These are phyloP conservation scores for Campylorhamphus procurvoides DNA, from an alignment of 2,113 vertebrate species.

Conservation along the genomic window DNA sequence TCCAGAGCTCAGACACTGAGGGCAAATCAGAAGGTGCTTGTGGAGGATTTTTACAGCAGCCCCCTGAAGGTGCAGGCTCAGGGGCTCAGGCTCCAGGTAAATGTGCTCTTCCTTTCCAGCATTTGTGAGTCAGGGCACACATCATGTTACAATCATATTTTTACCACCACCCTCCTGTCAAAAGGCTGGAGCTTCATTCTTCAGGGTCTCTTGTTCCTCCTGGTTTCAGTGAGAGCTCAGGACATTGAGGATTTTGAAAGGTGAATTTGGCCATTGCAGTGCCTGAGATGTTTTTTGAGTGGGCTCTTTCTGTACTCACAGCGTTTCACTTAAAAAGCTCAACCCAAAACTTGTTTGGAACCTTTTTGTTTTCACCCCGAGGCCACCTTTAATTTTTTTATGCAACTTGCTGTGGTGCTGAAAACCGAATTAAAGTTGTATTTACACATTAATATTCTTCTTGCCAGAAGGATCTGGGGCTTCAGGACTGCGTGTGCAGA, in stretches of 20 bases:
- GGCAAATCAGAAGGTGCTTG: constrained; percentile 8
- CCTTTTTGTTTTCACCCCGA: not conserved
- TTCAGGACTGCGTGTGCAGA: constrained; percentile 1
- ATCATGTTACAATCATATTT: not conserved
- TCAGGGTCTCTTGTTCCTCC: not conserved
- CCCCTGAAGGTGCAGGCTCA: not conserved
- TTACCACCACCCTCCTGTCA: not conserved
- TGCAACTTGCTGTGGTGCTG: not conserved
- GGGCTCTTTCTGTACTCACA: not conserved
- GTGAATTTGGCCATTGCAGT: not conserved
- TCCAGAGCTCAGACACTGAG: constrained; percentile 54
- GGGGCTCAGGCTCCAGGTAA: constrained; percentile 8
- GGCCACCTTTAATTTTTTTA: constrained; percentile 3
- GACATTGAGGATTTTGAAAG: not conserved
- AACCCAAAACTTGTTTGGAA: not conserved
- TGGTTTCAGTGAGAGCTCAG: not conserved
- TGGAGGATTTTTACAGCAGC: not conserved
- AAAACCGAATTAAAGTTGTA: constrained; percentile 17
- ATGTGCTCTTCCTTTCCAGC: not conserved
- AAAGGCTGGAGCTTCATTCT: not conserved
- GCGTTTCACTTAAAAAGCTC: not conserved
- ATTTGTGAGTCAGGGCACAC: not conserved
- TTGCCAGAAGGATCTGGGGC: not conserved
- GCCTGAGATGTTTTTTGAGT: not conserved
- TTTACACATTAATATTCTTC: constrained; percentile 9